These are phyloP conservation scores for Darevskia mixta DNA, from an alignment of 2,797 vertebrate genomes.

Conservation along the genomic window DNA sequence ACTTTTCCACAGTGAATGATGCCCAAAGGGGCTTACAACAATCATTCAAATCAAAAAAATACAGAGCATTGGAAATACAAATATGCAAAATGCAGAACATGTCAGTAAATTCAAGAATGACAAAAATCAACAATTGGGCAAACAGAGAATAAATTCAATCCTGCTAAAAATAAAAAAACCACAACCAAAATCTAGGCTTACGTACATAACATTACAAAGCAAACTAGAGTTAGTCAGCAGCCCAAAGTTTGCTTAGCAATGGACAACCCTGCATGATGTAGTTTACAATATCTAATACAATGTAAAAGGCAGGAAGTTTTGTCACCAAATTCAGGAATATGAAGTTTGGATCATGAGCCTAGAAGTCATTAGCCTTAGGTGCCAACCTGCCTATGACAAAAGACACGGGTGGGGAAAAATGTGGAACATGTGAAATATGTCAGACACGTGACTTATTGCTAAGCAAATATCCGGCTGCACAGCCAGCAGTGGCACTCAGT, in stretches of 20 bases:
- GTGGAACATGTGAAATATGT: background rate
- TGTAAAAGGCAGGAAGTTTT: background rate
- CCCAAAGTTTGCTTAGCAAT: background rate
- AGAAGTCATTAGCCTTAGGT: background rate
- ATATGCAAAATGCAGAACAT: no score
- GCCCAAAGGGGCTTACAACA: no score
- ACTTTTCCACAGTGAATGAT: no score
- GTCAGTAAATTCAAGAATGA: no score
- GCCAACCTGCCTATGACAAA: background rate
- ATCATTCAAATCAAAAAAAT: no score
- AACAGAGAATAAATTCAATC: no score
- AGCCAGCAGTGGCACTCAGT: background rate
- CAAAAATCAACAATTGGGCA: no score
- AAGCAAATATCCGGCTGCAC: background rate
- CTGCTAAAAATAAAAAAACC: no score
- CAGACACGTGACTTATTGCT: fast-evolving
- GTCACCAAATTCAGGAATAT: fast-evolving
- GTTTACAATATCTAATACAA: background rate
- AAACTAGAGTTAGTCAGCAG: no score
- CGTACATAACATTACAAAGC: no score
- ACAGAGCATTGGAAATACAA: no score
- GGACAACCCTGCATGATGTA: background rate
- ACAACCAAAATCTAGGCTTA: no score
- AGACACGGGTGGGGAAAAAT: background rate
- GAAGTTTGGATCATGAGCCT: background rate